Conservation (phyloP, 2,888 invertebrate genomes). For the Brachyopa scutellaris region DNA sequence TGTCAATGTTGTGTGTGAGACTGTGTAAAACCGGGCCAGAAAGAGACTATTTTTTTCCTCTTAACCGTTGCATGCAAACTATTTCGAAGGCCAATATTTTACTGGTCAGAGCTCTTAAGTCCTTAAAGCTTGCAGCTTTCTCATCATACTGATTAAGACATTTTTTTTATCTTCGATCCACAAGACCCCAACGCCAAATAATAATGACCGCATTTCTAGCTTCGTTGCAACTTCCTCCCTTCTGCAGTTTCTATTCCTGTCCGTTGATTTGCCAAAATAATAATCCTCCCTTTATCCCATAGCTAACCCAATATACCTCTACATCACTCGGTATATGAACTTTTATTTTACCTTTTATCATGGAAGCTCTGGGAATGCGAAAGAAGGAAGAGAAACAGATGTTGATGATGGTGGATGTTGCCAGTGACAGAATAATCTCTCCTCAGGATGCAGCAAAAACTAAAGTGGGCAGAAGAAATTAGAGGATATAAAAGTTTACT, state of each 20-base stretch:
- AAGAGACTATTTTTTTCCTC: background rate
- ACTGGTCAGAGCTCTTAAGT: background rate
- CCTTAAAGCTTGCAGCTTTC: background rate
- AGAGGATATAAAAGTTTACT: constrained; percentile 16
- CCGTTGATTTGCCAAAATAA: background rate
- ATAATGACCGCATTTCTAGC: constrained; percentile 5
- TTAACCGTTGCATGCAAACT: too few relatives aligned
- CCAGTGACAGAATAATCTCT: constrained; percentile 17
- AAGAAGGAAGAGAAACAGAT: background rate
- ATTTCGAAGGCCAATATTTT: background rate
- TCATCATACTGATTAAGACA: background rate
- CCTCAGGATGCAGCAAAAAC: background rate
- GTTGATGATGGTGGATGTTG: constrained; percentile 1
- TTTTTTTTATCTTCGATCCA: background rate
- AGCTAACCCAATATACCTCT: background rate
- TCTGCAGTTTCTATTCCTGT: background rate
- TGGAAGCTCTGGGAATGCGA: background rate
- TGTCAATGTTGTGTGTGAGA: too few relatives aligned
- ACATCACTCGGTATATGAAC: background rate
- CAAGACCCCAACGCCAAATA: background rate
- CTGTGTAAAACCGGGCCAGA: too few relatives aligned
- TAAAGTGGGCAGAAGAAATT: constrained; percentile 14
- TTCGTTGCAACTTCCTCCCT: background rate
- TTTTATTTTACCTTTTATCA: background rate
- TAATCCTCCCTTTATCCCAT: constrained; percentile 2